Evolutionary conservation across 2,113 vertebrate species (phyloP).

Genomic region (Hemibates koningsi): DNA sequence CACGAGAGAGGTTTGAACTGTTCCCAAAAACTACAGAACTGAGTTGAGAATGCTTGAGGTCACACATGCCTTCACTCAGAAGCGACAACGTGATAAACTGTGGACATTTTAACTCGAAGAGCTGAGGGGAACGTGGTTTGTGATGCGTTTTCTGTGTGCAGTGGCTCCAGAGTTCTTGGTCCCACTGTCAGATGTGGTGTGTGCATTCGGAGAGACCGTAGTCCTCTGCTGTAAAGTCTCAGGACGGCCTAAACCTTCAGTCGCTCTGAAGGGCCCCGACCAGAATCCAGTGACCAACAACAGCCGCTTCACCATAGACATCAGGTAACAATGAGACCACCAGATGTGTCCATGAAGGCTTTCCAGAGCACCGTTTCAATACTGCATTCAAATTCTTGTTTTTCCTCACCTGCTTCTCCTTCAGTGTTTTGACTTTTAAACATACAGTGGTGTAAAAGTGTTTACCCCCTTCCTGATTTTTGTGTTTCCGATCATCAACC

Average conservation of each 20-base stretch:
- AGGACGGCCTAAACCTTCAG: constrained; percentile 85
- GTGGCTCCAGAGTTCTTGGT: constrained; percentile 96
- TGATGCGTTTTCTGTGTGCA: constrained; percentile 38
- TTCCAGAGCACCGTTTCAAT: background rate
- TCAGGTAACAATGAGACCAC: constrained; percentile 54
- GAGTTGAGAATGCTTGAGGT: background rate
- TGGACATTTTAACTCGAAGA: background rate
- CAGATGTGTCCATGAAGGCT: background rate
- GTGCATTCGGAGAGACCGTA: constrained; percentile 91
- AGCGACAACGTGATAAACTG: background rate
- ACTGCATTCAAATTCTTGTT: background rate
- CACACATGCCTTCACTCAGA: background rate
- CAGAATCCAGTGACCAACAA: constrained; percentile 86
- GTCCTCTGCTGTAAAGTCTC: constrained; percentile 94
- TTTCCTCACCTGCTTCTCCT: background rate
- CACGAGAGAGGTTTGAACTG: background rate
- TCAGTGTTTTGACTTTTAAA: background rate
- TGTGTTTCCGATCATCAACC: background rate
- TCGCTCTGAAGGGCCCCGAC: constrained; percentile 91
- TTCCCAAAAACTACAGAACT: background rate
- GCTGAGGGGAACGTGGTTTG: background rate
- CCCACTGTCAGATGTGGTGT: constrained; percentile 87
- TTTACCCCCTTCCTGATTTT: background rate
- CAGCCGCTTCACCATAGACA: constrained; percentile 77
- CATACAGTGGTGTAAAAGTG: background rate